These are phyloP conservation scores for Ptiloglossa arizonensis DNA, from an alignment of 1,140 invertebrate species.

Conservation along the genomic window DNA sequence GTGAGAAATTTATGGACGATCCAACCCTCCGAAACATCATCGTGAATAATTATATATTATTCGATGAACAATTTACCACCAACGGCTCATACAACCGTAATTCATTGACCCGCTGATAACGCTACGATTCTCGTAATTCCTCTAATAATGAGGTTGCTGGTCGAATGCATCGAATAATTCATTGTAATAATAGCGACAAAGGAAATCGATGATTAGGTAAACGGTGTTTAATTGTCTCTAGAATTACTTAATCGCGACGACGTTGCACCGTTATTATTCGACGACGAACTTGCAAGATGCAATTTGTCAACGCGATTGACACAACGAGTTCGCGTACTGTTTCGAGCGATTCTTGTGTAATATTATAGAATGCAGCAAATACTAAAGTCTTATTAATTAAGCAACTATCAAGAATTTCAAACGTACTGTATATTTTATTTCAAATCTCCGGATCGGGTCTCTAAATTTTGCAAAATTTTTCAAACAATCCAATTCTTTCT, in stretches of 20 bases:
- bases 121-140: not conserved
- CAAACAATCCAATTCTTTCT: too few species aligned
- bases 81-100: not conserved
- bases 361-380: too few species aligned
- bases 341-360: too few species aligned
- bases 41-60: constrained; percentile 39
- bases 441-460: too few species aligned
- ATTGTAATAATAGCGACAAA: not conserved
- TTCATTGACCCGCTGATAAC: constrained; percentile 1
- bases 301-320: not conserved
- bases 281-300: not conserved
- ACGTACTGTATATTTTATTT: too few species aligned
- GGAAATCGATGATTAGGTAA: not conserved
- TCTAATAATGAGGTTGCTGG: constrained; percentile 7
- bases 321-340: too few species aligned
- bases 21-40: not conserved
- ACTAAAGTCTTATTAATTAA: too few species aligned
- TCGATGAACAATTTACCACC: constrained; percentile 3
- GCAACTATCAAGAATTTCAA: too few species aligned
- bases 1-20: constrained; percentile 34
- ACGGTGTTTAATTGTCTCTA: not conserved
- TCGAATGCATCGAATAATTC: constrained; percentile 14
- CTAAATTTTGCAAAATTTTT: too few species aligned
- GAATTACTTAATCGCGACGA: not conserved
- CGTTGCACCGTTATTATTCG: not conserved